Conservation (phyloP, 2,797 vertebrate genomes). For the Gastrophryne carolinensis region DNA sequence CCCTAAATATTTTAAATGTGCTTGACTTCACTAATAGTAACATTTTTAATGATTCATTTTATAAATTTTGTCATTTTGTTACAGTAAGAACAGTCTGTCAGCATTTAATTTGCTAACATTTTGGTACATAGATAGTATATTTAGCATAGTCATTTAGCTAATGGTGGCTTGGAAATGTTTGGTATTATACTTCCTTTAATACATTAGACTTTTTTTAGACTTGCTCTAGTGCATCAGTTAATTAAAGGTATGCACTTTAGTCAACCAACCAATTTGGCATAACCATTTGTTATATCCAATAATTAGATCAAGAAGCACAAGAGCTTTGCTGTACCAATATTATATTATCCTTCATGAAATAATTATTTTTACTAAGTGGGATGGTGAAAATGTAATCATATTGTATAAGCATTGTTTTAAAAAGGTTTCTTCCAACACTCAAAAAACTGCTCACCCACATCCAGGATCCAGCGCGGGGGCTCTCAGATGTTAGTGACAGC, state of each 20-base stretch:
- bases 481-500: too few species aligned
- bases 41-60: neutral
- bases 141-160: slow-evolving; percentile 2
- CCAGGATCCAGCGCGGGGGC: too few species aligned
- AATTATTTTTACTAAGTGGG: neutral
- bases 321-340: neutral
- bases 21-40: neutral
- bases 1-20: neutral
- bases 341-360: neutral
- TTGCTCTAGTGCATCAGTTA: slow-evolving; percentile 29
- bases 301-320: slow-evolving; percentile 9
- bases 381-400: neutral
- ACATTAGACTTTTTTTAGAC: slow-evolving; percentile 11
- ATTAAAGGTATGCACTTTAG: slow-evolving; percentile 26
- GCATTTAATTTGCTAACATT: neutral
- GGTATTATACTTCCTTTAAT: slow-evolving; percentile 15
- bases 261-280: slow-evolving; percentile 6
- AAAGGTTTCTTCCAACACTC: neutral
- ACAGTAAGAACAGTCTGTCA: too few species aligned
- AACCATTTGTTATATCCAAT: slow-evolving; percentile 12
- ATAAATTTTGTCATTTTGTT: too few species aligned
- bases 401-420: neutral
- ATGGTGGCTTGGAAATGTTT: slow-evolving; percentile 1
- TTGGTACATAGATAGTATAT: neutral
- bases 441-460: too few species aligned